phyloP scores from a whole-genome alignment of 1,140 invertebrate species.

The Magallana ariakensis region DNA sequence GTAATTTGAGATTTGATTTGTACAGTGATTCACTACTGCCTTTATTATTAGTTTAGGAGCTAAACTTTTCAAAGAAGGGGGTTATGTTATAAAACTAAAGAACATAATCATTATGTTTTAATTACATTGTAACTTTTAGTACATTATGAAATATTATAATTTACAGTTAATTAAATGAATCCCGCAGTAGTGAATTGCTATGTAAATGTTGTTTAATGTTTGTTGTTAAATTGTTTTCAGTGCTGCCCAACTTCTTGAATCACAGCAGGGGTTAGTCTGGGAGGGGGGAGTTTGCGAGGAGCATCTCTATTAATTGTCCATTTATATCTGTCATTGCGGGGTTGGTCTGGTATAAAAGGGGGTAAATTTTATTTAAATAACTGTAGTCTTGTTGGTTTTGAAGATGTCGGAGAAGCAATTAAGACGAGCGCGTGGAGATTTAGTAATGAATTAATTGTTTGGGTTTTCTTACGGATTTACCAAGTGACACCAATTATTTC shows the following conservation, averaged over 20 bases:
- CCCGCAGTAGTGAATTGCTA: not conserved
- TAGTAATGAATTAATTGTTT: not conserved
- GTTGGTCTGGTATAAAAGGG: not conserved
- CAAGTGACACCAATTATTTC: not conserved
- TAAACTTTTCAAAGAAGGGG: no score
- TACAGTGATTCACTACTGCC: no score
- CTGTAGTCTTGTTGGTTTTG: not conserved
- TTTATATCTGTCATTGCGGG: not conserved
- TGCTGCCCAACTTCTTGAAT: not conserved
- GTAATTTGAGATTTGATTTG: no score
- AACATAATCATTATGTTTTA: not conserved
- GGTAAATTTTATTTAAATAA: not conserved
- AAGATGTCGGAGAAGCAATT: not conserved
- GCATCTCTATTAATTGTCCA: not conserved
- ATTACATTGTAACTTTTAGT: not conserved
- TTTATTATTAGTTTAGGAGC: no score
- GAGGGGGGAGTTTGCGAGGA: not conserved
- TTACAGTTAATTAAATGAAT: not conserved
- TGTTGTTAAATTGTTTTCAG: not conserved
- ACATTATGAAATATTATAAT: not conserved
- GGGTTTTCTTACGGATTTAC: not conserved
- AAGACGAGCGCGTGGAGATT: not conserved
- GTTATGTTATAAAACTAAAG: not conserved
- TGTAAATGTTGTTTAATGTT: slow-evolving; percentile 3
- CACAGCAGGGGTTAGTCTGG: not conserved